phyloP scores from a whole-genome alignment of 2,888 invertebrate species.

The Marasmarcha lunaedactyla region DNA sequence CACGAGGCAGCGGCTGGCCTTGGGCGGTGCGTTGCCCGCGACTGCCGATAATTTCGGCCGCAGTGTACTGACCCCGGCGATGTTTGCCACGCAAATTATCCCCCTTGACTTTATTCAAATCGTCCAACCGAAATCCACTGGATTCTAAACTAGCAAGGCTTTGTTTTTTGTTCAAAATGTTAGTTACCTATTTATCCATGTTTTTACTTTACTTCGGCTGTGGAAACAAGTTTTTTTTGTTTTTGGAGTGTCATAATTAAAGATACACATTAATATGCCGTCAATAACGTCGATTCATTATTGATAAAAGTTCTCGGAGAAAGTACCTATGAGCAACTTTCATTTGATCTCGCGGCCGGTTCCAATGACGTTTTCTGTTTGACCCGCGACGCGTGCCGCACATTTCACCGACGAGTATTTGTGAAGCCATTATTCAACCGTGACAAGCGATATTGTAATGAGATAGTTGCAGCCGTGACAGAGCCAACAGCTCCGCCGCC shows the following conservation, averaged over 20 bases:
- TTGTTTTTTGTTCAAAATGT: constrained; percentile 7
- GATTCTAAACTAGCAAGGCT: constrained; percentile 13
- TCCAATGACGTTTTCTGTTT: constrained; percentile 29
- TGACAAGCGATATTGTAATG: constrained; percentile 3
- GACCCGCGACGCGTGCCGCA: constrained; percentile 11
- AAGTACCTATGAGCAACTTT: constrained; percentile 44
- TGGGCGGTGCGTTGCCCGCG: constrained; percentile 60
- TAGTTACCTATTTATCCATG: background rate
- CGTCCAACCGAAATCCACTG: constrained; percentile 26
- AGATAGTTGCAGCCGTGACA: background rate
- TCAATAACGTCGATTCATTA: constrained; percentile 3
- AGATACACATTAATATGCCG: too few relatives aligned
- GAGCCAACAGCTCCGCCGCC: background rate
- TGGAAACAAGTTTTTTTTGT: too few relatives aligned
- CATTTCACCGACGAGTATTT: constrained; percentile 2
- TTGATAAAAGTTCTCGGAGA: constrained; percentile 32
- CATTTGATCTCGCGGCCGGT: constrained; percentile 43
- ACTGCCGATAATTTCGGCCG: constrained; percentile 17
- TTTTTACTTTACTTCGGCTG: too few relatives aligned
- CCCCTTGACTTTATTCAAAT: constrained; percentile 67
- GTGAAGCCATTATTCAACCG: constrained; percentile 2
- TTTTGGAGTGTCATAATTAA: too few relatives aligned
- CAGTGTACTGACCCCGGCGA: constrained; percentile 50
- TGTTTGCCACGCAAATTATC: constrained; percentile 63
- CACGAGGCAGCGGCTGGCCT: constrained; percentile 30